A percentile compares a stretch with the other conserved stretches of the same genome.
Evolutionary conservation across 2,113 vertebrate species (phyloP).

Genomic region (Xenopus borealis): DNA sequence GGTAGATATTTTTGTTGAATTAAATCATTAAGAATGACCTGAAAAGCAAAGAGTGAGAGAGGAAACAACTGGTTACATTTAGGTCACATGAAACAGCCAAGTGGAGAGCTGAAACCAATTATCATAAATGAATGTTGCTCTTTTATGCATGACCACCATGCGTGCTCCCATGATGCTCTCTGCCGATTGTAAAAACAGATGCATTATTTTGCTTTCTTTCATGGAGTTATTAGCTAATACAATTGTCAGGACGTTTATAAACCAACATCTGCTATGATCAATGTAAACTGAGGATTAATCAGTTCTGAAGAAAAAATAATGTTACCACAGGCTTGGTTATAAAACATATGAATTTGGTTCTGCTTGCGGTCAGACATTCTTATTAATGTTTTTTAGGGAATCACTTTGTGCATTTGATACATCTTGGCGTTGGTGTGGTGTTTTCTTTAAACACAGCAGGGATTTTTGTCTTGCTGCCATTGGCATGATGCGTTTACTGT

Average conservation of each 20-base stretch:
- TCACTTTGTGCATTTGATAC: slow-evolving; percentile 28
- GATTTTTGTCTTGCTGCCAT: slow-evolving; percentile 39
- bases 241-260: slow-evolving; percentile 78
- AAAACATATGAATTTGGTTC: slow-evolving; percentile 25
- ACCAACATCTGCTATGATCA: slow-evolving; percentile 73
- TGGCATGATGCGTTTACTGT: slow-evolving; percentile 13
- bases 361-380: slow-evolving; percentile 28
- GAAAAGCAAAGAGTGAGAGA: slow-evolving; percentile 78
- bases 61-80: slow-evolving; percentile 86
- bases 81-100: slow-evolving; percentile 82
- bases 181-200: slow-evolving; percentile 82
- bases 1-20: slow-evolving; percentile 93
- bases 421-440: slow-evolving; percentile 26
- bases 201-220: slow-evolving; percentile 76
- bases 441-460: slow-evolving; percentile 44
- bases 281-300: slow-evolving; percentile 68
- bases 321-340: slow-evolving; percentile 21
- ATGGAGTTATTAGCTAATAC: slow-evolving; percentile 78
- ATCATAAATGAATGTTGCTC: slow-evolving; percentile 85
- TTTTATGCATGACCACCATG: slow-evolving; percentile 83
- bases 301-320: slow-evolving; percentile 31
- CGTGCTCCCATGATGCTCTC: slow-evolving; percentile 82
- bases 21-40: slow-evolving; percentile 93
- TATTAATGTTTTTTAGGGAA: slow-evolving; percentile 26
- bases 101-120: slow-evolving; percentile 86